Conservation (phyloP, 2,113 vertebrate species). For the Ifrita kowaldi region DNA sequence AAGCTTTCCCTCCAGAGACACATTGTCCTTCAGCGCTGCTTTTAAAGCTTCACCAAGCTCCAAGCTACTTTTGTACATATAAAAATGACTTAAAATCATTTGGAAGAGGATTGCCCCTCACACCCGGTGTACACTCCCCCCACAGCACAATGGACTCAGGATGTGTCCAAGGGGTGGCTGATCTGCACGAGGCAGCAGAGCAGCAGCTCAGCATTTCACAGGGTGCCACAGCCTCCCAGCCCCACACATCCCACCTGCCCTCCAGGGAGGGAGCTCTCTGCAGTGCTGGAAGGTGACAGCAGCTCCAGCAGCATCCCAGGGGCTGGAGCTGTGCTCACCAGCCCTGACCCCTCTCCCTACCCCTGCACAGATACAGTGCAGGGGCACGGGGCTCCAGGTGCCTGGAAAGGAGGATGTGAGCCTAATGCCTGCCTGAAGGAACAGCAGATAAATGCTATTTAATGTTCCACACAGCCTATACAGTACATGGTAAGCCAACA, state of each 20-base stretch:
- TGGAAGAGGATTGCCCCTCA: not conserved
- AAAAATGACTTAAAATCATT: not conserved
- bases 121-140: rapidly evolving
- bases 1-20: not conserved
- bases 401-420: not conserved
- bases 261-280: not conserved
- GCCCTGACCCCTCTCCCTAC: not conserved
- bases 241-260: not conserved
- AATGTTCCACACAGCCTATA: not conserved
- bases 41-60: not conserved
- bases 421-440: not conserved
- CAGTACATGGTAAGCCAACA: not conserved
- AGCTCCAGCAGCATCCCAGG: not conserved
- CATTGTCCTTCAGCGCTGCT: not conserved
- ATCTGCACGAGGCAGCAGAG: rapidly evolving
- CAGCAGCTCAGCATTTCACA: rapidly evolving
- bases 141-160: rapidly evolving
- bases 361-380: not conserved
- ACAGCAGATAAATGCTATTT: not conserved
- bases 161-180: rapidly evolving
- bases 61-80: not conserved
- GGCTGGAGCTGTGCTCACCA: not conserved
- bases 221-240: not conserved
- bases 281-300: not conserved
- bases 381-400: not conserved